Evolutionary conservation across 2,797 vertebrate genomes (phyloP).

Genomic region (Kryptopterus vitreolus): DNA sequence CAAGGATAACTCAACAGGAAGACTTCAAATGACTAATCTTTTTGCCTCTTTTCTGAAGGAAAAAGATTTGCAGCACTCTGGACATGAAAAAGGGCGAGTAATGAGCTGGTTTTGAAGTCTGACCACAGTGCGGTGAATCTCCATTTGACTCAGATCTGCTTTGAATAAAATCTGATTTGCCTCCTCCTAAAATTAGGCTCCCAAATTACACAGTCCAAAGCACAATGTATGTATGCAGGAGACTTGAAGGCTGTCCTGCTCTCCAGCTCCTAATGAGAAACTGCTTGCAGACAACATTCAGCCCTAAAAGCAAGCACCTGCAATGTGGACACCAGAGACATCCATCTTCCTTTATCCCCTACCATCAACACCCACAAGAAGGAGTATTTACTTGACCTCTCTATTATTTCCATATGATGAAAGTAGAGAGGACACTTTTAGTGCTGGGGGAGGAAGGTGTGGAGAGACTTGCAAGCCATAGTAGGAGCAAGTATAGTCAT

Average conservation of each 20-base stretch:
- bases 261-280: constrained; percentile 72
- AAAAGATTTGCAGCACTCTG: constrained; percentile 74
- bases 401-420: constrained; percentile 64
- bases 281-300: constrained; percentile 66
- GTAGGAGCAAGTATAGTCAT: constrained; percentile 17
- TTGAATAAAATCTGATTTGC: constrained; percentile 80
- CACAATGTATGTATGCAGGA: constrained; percentile 69
- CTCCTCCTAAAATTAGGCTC: constrained; percentile 71
- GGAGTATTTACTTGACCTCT: constrained; percentile 69
- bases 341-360: constrained; percentile 73
- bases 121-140: constrained; percentile 81
- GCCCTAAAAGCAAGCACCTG: constrained; percentile 79
- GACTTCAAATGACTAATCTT: constrained; percentile 56
- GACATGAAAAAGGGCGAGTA: constrained; percentile 77
- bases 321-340: constrained; percentile 67
- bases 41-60: constrained; percentile 64
- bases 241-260: constrained; percentile 69
- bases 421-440: constrained; percentile 60
- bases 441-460: constrained; percentile 48
- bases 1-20: constrained; percentile 64
- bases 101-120: constrained; percentile 75
- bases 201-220: constrained; percentile 76
- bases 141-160: constrained; percentile 78
- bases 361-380: constrained; percentile 64
- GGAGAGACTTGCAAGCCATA: constrained; percentile 6